phyloP scores from a whole-genome alignment of 2,113 vertebrate genomes.

The Colinus virginianus region DNA sequence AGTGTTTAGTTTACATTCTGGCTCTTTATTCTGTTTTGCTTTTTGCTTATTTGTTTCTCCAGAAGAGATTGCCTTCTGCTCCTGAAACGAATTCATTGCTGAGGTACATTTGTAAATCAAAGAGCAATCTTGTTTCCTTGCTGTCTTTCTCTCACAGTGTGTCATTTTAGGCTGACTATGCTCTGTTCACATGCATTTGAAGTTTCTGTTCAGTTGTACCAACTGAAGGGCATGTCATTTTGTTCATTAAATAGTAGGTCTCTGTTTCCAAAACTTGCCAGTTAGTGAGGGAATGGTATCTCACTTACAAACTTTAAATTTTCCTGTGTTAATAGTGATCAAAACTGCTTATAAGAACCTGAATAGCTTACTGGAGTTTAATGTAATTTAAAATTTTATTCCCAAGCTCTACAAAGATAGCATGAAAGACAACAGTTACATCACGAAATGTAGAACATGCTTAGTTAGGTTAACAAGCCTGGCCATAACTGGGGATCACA shows the following conservation, averaged over 20 bases:
- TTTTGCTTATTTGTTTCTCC: slow-evolving; percentile 61
- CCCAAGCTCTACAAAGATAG: background rate
- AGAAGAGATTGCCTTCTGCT: slow-evolving; percentile 37
- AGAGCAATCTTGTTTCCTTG: background rate
- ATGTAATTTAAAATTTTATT: background rate
- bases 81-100: background rate
- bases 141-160: background rate
- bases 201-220: background rate
- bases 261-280: background rate
- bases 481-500: accelerated
- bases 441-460: background rate
- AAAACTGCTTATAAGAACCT: background rate
- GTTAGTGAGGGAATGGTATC: background rate
- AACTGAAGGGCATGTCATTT: background rate
- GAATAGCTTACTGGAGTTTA: background rate
- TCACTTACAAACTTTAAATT: background rate
- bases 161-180: background rate
- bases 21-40: slow-evolving; percentile 47
- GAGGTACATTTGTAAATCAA: slow-evolving; percentile 46
- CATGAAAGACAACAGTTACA: background rate
- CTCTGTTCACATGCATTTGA: background rate
- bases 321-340: background rate
- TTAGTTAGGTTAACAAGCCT: background rate
- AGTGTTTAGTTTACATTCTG: slow-evolving; percentile 50
- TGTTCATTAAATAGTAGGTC: background rate